Evolutionary conservation across 2,888 invertebrate species (phyloP), one percentile per base, ranked within the genome.

Genomic region (Ecliptopera silaceata): DNA sequence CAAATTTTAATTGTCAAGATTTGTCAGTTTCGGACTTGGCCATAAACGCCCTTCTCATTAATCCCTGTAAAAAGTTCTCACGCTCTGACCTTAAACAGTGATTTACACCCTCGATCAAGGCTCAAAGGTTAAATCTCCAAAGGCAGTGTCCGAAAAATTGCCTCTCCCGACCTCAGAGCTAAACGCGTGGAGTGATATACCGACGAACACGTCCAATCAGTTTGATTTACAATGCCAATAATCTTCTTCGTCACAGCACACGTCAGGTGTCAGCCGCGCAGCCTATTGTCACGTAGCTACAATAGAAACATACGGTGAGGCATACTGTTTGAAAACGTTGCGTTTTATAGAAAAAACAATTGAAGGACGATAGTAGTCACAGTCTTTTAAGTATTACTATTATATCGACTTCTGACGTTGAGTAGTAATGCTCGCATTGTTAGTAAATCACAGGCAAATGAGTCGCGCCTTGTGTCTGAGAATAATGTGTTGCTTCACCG

Each of bases 161-260:
- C 60, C 59, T 32, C 55, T 54, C 43, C 56, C 38, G 22, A 43
- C 46, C 48, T 29, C 15, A 41, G 26, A 43, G 29, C 49, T 50
- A 36, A 59, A 17, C 32, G 55, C 13, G 15, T 62, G 56, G 53
- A 66, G 63, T 82, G 81, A 84, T 85, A 79, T 80, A 87, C 82
- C 70, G 81, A 75, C 71, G 80, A 80, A 75, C 75, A 77, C 72
- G 83, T 82, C 84, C 86, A 85, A 86, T 86, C 82, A 80, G 71
- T 69, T 79, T 87, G 87, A 87, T 87, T 87, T 88, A 88, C 80
- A 73, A 77, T 66, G 70, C 79, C 86, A 87, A 87, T 88, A 86
- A 86, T 86, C 78, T 82, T 70, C 75, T 70, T 70, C 76, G 86
- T 82, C 80, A 83, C 80, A 69, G 75, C 76, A 71, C 76, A 72